phyloP scores from a whole-genome alignment of 1,140 invertebrate species.

The Lamellibrachia luymesi region DNA sequence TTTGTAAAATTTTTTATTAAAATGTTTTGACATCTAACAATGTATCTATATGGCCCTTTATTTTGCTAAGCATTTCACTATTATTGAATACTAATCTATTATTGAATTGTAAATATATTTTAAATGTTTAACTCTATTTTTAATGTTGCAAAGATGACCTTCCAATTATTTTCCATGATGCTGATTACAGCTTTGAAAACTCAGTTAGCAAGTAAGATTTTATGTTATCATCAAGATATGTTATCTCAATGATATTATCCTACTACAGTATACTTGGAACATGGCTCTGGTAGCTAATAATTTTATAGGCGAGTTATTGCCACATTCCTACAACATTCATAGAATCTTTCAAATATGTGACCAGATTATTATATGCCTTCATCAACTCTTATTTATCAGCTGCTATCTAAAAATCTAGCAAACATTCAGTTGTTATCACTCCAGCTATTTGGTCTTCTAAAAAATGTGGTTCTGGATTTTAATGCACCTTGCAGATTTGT shows the following conservation, averaged over 20 bases:
- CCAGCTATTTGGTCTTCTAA: not conserved
- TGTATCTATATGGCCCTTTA: no score
- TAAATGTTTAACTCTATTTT: no score
- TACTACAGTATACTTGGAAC: not conserved
- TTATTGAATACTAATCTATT: no score
- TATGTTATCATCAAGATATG: not conserved
- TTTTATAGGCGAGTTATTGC: not conserved
- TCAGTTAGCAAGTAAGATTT: not conserved
- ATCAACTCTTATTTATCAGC: not conserved
- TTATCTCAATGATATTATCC: not conserved
- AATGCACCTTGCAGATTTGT: not conserved
- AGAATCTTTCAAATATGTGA: not conserved
- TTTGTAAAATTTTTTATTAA: not conserved
- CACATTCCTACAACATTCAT: not conserved
- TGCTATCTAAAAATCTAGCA: not conserved
- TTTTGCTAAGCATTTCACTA: no score
- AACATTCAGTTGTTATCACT: not conserved
- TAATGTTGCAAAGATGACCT: no score
- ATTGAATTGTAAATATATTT: no score
- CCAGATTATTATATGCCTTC: not conserved
- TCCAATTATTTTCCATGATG: not conserved
- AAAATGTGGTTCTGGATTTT: not conserved
- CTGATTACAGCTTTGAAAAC: not conserved
- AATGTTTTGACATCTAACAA: no score
- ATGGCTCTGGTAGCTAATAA: not conserved